phyloP scores from a whole-genome alignment of 1,140 invertebrate species.

The Brachionus calyciflorus region DNA sequence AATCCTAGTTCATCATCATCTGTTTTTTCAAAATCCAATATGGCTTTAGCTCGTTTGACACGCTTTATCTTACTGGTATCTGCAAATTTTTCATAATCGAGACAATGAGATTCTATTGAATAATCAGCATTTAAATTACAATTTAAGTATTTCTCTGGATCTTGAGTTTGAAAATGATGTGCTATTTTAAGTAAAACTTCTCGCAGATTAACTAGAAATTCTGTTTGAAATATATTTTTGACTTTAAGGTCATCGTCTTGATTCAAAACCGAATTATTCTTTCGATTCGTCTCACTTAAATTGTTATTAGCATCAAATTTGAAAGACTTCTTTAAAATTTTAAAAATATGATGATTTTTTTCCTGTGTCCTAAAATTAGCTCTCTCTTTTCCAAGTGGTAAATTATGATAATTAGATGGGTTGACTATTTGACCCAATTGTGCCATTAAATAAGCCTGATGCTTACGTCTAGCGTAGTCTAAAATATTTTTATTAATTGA shows the following conservation, averaged over 20 bases:
- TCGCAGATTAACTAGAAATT: constrained; percentile 86
- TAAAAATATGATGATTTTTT: constrained; percentile 28
- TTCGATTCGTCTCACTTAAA: background rate
- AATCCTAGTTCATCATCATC: constrained; percentile 98
- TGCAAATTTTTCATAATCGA: constrained; percentile 88
- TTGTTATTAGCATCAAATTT: background rate
- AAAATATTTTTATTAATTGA: constrained; percentile 59
- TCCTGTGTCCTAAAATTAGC: constrained; percentile 56
- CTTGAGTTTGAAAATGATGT: constrained; percentile 78
- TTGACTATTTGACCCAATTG: constrained; percentile 89
- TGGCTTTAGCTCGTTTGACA: constrained; percentile 84
- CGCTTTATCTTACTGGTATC: constrained; percentile 66
- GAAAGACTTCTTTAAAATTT: background rate
- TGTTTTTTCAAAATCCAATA: constrained; percentile 93
- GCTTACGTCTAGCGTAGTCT: constrained; percentile 82
- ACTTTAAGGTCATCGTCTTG: constrained; percentile 22
- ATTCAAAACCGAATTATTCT: background rate
- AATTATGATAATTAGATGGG: constrained; percentile 78
- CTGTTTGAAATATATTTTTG: constrained; percentile 94
- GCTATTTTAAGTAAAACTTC: constrained; percentile 87
- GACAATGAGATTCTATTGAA: constrained; percentile 85
- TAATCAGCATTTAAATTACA: constrained; percentile 80
- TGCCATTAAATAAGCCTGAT: constrained; percentile 91
- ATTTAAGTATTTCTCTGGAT: constrained; percentile 68
- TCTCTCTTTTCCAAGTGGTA: constrained; percentile 70